Base-by-base conservation (phyloP, 1,140 invertebrate species). In the Bombus pascuorum region DNA sequence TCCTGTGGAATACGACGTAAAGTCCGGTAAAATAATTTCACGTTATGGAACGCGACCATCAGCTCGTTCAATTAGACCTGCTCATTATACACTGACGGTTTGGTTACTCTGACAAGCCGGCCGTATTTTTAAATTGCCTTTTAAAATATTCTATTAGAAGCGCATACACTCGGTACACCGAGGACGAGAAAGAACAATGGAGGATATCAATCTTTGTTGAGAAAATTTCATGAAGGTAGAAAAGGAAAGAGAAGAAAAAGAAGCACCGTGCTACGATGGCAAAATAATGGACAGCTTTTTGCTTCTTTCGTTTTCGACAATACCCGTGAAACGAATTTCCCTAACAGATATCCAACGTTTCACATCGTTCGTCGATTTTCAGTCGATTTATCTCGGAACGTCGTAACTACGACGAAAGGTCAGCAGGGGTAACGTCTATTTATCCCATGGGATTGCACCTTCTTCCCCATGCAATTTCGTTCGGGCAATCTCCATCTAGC, bases 391-490 rank as follows among this genome's bases (percentile, higher is more conserved):
- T 89, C 77, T 83, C 34, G 81, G 62, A 77, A 74, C 47, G 66
- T 73, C 77, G 77, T 73, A 88, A 81, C 77, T 70, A 53, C 70
- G 39, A n/a, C 53, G 53, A 66, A 83, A 77, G 84, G 84, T 89
- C 88, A 82, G 73, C 76, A 32, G 37, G 18, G 85, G 57, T 74
- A 81, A 53, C 59, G 82, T 89, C 80, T 89, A 89, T 86, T 86
- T 89, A 86, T 83, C 88, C 84, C 87, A 86, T n/a, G 88, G 87
- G 84, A 89, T 86, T 77, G 76, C 72, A 77, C 72, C 76, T 78
- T 68, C 72, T 81, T 72, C 72, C 32, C 70, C 70, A 72, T 68
- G 72, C 87, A 86, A 89, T 89, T 89, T 86, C 85, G 82, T 82
- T 73, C 81, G 71, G 39, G 74, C 86, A 89, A 89, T 89, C 87